Percentiles rank a stretch among this genome's conserved stretches.
These are phyloP conservation scores for Rhinella marina DNA, from an alignment of 2,797 vertebrate genomes.

Conservation along the genomic window DNA sequence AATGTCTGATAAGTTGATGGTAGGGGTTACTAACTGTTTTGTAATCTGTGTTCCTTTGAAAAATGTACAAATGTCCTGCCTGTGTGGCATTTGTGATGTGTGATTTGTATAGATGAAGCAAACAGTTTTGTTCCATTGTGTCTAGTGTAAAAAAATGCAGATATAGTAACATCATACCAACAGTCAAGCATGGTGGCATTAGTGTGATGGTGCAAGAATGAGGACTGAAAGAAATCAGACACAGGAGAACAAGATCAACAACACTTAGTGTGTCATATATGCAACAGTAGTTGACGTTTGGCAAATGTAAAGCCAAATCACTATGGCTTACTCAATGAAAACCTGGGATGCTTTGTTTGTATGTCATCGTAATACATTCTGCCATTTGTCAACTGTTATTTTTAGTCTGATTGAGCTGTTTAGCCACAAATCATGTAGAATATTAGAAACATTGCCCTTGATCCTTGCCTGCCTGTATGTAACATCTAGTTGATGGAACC, in stretches of 20 bases:
- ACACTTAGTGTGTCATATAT: neutral
- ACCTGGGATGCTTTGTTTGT: constrained; percentile 25
- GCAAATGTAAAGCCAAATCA: neutral
- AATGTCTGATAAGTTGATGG: too few species aligned
- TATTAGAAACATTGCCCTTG: constrained; percentile 35
- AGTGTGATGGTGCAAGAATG: neutral
- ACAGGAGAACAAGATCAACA: neutral
- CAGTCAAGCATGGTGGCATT: neutral
- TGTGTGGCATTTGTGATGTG: too few species aligned
- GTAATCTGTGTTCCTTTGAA: too few species aligned
- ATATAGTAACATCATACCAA: neutral
- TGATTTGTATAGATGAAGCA: neutral
- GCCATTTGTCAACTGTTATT: neutral
- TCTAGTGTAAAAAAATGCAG: neutral
- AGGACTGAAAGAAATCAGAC: neutral
- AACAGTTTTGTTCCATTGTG: neutral
- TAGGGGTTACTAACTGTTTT: too few species aligned
- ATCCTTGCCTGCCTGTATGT: constrained; percentile 4
- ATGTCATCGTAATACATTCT: neutral
- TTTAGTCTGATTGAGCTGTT: constrained; percentile 36
- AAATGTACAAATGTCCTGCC: too few species aligned
- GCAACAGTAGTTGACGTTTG: neutral
- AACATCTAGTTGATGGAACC: constrained; percentile 57
- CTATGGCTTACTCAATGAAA: neutral
- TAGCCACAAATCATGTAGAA: constrained; percentile 17